Evolutionary conservation across 2,797 vertebrate genomes (phyloP).

Genomic region (Ctenopoma multispine): DNA sequence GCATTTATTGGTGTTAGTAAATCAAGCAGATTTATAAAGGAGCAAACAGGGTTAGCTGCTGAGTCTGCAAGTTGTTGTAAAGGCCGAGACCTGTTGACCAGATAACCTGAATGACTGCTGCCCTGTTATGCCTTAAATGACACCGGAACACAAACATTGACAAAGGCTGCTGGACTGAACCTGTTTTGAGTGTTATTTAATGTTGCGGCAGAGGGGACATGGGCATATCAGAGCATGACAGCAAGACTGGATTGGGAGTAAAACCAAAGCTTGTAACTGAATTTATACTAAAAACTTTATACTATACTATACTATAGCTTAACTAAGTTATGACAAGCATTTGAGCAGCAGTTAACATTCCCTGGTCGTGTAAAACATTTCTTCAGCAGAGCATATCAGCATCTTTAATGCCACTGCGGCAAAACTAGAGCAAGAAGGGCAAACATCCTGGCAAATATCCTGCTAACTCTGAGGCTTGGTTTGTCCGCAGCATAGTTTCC

Average conservation of each 20-base stretch:
- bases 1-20: slow-evolving; percentile 7
- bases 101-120: slow-evolving; percentile 21
- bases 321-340: not conserved
- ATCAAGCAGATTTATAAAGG: slow-evolving; percentile 7
- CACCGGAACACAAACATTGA: no score
- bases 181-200: no score
- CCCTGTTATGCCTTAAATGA: not conserved
- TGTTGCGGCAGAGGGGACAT: no score
- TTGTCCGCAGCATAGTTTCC: slow-evolving; percentile 56
- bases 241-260: not conserved
- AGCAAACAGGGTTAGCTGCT: slow-evolving; percentile 2
- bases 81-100: slow-evolving; percentile 1
- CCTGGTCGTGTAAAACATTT: slow-evolving; percentile 26
- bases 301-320: not conserved
- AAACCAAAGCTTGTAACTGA: not conserved
- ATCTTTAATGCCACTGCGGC: slow-evolving; percentile 40
- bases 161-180: no score
- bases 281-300: no score
- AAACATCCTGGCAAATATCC: slow-evolving; percentile 36
- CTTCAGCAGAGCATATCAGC: slow-evolving; percentile 26
- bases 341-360: slow-evolving; percentile 21
- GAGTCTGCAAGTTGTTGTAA: slow-evolving; percentile 12
- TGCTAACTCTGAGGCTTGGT: slow-evolving; percentile 13
- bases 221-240: no score
- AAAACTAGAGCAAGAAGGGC: slow-evolving; percentile 33